Conservation (phyloP, 2,797 vertebrate species). For the Meda fulgida region DNA sequence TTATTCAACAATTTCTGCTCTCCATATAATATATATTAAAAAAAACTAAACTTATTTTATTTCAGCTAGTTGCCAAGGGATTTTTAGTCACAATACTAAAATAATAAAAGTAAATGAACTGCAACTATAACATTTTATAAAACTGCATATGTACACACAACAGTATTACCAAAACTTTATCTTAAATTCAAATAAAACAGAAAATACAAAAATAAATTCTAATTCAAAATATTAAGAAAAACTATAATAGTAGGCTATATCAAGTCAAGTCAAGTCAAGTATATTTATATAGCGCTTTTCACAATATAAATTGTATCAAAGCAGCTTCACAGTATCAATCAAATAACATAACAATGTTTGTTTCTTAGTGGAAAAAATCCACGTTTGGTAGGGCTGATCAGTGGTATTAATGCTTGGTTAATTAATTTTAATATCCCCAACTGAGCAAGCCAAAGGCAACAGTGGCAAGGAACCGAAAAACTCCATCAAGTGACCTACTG, state of each 20-base stretch:
- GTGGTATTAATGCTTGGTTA: no score
- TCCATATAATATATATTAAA: not conserved
- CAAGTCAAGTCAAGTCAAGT: no score
- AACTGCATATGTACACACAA: not conserved
- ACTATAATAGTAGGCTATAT: not conserved
- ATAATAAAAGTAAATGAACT: not conserved
- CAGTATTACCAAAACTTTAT: not conserved
- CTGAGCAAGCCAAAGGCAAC: no score
- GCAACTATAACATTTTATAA: not conserved
- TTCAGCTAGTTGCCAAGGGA: not conserved
- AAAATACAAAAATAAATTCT: not conserved
- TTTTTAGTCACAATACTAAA: not conserved
- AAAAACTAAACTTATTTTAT: not conserved
- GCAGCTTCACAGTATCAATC: no score
- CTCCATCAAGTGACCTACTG: no score
- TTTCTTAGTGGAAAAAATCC: no score
- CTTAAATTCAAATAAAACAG: not conserved
- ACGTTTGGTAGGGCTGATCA: no score
- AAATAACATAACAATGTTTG: no score
- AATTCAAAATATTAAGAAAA: not conserved
- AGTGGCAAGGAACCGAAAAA: no score
- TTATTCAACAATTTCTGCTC: not conserved
- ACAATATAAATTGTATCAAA: no score
- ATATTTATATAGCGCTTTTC: no score
- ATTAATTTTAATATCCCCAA: no score